phyloP scores from a whole-genome alignment of 1,140 invertebrate genomes.

The Lepidurus packardi region DNA sequence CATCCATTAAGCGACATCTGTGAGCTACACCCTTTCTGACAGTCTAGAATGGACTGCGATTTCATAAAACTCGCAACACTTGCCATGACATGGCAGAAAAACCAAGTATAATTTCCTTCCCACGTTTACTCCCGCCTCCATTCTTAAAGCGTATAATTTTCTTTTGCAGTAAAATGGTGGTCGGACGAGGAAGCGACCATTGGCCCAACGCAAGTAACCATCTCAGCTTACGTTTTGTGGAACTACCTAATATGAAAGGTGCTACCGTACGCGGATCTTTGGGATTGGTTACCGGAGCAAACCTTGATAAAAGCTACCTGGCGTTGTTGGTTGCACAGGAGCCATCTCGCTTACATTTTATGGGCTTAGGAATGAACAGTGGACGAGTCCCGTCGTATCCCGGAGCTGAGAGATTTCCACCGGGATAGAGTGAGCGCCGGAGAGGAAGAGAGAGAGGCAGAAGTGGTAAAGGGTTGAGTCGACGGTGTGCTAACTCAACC shows the following conservation, averaged over 20 bases:
- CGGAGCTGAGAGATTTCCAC: not conserved
- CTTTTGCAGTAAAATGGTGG: not conserved
- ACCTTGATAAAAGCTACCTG: conserved; percentile 15
- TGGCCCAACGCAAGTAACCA: not conserved
- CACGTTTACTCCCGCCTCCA: no score
- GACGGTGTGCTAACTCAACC: not conserved
- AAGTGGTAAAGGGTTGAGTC: conserved; percentile 9
- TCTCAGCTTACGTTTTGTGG: not conserved
- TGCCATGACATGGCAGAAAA: no score
- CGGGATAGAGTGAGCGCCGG: not conserved
- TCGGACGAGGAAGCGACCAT: not conserved
- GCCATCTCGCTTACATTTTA: not conserved
- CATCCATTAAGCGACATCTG: no score
- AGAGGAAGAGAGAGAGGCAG: not conserved
- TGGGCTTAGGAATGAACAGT: not conserved
- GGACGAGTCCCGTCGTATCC: not conserved
- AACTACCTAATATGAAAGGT: not conserved
- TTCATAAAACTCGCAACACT: no score
- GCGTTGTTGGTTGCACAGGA: conserved; percentile 17
- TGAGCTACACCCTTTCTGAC: no score
- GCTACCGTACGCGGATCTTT: not conserved
- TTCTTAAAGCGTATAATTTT: no score
- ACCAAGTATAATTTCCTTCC: no score
- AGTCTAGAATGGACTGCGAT: no score
- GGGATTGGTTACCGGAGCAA: conserved; percentile 18